Percentiles rank a stretch among this genome's conserved stretches.
Evolutionary conservation across 2,113 vertebrate genomes (phyloP).

Genomic region (Diglossa brunneiventris): DNA sequence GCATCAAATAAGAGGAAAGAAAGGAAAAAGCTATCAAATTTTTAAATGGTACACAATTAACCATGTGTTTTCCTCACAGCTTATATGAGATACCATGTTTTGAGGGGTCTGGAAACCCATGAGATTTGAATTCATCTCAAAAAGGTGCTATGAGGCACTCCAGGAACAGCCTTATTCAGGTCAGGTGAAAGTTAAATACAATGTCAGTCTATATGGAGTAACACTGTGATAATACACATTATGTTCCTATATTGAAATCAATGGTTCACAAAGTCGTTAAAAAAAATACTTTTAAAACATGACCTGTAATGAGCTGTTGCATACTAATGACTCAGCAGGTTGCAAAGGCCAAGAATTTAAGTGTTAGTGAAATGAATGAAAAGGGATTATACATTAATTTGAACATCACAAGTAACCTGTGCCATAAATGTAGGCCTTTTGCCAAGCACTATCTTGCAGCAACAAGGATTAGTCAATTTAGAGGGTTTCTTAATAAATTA

Average conservation of each 20-base stretch:
- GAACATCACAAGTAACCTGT: not conserved
- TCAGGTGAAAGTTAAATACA: not conserved
- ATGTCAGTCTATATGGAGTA: not conserved
- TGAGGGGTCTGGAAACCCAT: not conserved
- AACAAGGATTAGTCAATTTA: not conserved
- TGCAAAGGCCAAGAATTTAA: not conserved
- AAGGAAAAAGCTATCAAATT: not conserved
- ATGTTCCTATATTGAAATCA: not conserved
- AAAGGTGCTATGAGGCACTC: not conserved
- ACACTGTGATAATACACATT: not conserved
- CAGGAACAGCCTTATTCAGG: not conserved
- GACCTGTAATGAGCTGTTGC: not conserved
- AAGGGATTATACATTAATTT: not conserved
- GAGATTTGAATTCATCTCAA: not conserved
- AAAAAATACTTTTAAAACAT: not conserved
- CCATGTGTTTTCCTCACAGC: fast-evolving
- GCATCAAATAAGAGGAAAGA: not conserved
- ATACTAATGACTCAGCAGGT: not conserved
- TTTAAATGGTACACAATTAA: not conserved
- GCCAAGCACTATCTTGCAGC: not conserved
- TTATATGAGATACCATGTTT: not conserved
- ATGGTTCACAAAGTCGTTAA: not conserved
- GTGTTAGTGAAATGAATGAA: not conserved
- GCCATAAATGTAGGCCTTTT: not conserved
- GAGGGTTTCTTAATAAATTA: not conserved